A percentile compares a stretch with the other conserved stretches of the same genome.
These are phyloP conservation scores for Diadumene lineata DNA, from an alignment of 92 coral and sea anemone species.

Conservation along the genomic window DNA sequence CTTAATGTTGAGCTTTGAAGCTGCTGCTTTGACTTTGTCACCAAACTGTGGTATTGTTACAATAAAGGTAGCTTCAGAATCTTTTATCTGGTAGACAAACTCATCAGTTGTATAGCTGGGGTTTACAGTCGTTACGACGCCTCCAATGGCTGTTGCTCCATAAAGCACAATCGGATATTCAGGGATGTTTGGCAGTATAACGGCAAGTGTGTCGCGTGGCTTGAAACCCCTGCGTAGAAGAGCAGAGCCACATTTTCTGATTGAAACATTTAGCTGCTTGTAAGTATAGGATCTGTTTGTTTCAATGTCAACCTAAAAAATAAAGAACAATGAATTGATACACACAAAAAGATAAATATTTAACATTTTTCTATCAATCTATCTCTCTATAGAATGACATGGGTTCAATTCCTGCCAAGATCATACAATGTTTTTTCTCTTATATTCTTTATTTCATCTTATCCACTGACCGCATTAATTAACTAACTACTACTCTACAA, in stretches of 20 bases:
- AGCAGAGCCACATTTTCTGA: constrained; percentile 72
- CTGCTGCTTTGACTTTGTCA: constrained; percentile 64
- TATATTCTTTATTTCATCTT: too few species aligned
- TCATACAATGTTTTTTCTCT: too few species aligned
- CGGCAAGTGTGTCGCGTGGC: constrained; percentile 67
- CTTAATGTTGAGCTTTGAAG: constrained; percentile 54
- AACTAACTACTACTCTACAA: too few species aligned
- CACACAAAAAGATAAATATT: too few species aligned
- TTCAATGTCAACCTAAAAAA: constrained; percentile 52
- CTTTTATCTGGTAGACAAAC: constrained; percentile 63
- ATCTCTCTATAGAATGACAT: too few species aligned
- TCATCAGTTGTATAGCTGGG: constrained; percentile 67
- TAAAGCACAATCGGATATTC: constrained; percentile 72
- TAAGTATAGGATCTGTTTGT: constrained; percentile 78
- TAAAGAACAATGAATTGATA: too few species aligned
- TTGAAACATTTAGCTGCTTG: constrained; percentile 49
- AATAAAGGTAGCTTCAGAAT: constrained; percentile 63
- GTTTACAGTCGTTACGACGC: constrained; percentile 60
- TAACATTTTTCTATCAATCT: too few species aligned
- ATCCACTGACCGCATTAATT: too few species aligned
- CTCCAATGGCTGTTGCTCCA: constrained; percentile 75
- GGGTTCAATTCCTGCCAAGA: too few species aligned
- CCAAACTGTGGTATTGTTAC: constrained; percentile 71
- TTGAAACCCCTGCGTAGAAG: constrained; percentile 69
- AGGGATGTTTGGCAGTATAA: constrained; percentile 64